Conservation (phyloP, 2,888 invertebrate genomes). For the Adela reaumurella region DNA sequence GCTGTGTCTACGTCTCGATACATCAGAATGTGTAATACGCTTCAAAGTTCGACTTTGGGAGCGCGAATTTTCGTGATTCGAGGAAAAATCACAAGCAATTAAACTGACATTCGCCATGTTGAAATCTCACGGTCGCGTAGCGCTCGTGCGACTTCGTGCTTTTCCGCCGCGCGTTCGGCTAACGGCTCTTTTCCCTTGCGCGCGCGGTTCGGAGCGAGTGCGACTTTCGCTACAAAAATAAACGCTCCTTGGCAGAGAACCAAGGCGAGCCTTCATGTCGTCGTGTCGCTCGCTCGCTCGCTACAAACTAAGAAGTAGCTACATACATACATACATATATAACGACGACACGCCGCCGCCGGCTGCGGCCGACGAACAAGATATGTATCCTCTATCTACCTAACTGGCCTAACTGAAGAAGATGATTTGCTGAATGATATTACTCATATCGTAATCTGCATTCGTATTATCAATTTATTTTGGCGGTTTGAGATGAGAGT, state of each 20-base stretch:
- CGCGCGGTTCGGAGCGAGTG: constrained; percentile 20
- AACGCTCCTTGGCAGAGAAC: constrained; percentile 51
- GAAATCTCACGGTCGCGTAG: constrained; percentile 18
- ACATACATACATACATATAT: too few species aligned
- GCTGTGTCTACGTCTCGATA: constrained; percentile 4
- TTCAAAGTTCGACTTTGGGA: background rate
- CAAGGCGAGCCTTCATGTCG: constrained; percentile 44
- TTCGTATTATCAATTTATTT: too few species aligned
- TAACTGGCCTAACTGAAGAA: too few species aligned
- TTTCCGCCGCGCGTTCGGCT: constrained; percentile 37
- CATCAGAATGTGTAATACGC: constrained; percentile 7
- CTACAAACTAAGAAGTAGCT: too few species aligned
- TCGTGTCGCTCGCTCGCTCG: too few species aligned
- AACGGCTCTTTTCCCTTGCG: constrained; percentile 41
- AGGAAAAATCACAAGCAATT: background rate
- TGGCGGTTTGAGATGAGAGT: too few species aligned
- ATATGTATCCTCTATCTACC: too few species aligned
- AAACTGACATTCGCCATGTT: constrained; percentile 23
- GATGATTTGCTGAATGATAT: too few species aligned
- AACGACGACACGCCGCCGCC: too few species aligned
- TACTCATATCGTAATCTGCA: too few species aligned
- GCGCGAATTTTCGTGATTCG: background rate
- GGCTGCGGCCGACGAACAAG: too few species aligned
- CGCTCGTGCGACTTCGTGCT: constrained; percentile 32
- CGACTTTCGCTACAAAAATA: constrained; percentile 52